Conservation (phyloP, 2,888 invertebrate species). For the Drosophila mettleri region DNA sequence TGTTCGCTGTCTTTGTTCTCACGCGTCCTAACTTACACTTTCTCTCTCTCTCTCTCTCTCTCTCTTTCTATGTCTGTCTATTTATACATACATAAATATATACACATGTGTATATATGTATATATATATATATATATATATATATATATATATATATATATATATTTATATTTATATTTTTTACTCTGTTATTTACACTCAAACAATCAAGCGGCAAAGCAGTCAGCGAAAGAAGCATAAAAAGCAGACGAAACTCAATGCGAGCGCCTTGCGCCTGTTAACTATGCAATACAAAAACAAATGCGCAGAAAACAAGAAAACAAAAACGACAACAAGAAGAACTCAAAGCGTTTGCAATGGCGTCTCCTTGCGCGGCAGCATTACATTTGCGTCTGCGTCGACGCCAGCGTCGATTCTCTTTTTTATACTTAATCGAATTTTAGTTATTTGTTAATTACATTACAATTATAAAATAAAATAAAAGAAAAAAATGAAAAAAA, state of each 20-base stretch:
- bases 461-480: background rate
- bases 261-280: conserved; percentile 39
- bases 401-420: conserved; percentile 47
- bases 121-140: background rate
- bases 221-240: background rate
- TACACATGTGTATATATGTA: background rate
- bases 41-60: conserved; percentile 3
- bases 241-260: conserved; percentile 28
- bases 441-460: conserved; percentile 63
- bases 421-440: conserved; percentile 69
- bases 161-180: background rate
- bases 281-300: conserved; percentile 42
- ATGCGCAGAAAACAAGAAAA: background rate
- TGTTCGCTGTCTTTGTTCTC: conserved; percentile 9
- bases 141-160: background rate
- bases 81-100: too few relatives aligned
- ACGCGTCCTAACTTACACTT: conserved; percentile 3
- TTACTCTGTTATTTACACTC: conserved; percentile 20
- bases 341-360: conserved; percentile 17
- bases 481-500: background rate
- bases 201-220: conserved; percentile 26
- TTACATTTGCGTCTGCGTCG: conserved; percentile 59
- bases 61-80: too few relatives aligned
- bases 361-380: conserved; percentile 9
- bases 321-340: conserved; percentile 2